phyloP scores from a whole-genome alignment of 2,888 invertebrate species.

The Agrotis ipsilon region DNA sequence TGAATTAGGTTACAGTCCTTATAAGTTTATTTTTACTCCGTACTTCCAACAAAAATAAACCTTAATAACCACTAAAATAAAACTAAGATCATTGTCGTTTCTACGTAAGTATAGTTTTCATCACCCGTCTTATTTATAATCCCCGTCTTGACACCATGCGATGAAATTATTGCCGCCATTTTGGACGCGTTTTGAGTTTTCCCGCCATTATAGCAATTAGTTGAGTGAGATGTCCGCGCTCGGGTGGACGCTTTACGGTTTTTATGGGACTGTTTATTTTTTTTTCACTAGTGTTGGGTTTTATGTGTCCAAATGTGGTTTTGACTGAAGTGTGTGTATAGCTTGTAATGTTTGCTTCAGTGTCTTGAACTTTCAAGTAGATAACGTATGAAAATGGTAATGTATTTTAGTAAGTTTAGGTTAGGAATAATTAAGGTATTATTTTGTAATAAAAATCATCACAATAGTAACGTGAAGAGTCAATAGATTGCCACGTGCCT shows the following conservation, averaged over 20 bases:
- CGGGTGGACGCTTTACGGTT: conserved; percentile 82
- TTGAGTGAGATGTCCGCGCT: conserved; percentile 90
- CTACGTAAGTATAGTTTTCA: conserved; percentile 88
- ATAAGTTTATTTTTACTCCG: conserved; percentile 47
- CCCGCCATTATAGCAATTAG: conserved; percentile 90
- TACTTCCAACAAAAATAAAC: conserved; percentile 58
- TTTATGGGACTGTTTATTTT: conserved; percentile 81
- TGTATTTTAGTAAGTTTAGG: neutral
- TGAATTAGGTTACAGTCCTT: conserved; percentile 8
- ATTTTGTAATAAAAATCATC: neutral
- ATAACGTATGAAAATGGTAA: conserved; percentile 5
- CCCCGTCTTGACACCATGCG: conserved; percentile 81
- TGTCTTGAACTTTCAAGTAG: conserved; percentile 14
- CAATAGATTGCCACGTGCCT: too few relatives aligned
- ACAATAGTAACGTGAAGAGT: neutral
- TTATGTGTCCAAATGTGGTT: conserved; percentile 61
- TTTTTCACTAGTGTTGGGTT: conserved; percentile 65
- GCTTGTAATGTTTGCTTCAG: conserved; percentile 8
- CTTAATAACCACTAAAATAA: conserved; percentile 79
- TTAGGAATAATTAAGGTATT: neutral
- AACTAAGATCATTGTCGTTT: conserved; percentile 86
- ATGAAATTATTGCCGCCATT: conserved; percentile 87
- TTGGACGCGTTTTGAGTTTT: conserved; percentile 83
- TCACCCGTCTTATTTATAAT: conserved; percentile 88
- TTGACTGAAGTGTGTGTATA: conserved; percentile 38